A percentile compares a stretch with the other conserved stretches of the same genome.
Evolutionary conservation across 2,888 invertebrate species (phyloP).

Genomic region (Margaritifera margaritifera): DNA sequence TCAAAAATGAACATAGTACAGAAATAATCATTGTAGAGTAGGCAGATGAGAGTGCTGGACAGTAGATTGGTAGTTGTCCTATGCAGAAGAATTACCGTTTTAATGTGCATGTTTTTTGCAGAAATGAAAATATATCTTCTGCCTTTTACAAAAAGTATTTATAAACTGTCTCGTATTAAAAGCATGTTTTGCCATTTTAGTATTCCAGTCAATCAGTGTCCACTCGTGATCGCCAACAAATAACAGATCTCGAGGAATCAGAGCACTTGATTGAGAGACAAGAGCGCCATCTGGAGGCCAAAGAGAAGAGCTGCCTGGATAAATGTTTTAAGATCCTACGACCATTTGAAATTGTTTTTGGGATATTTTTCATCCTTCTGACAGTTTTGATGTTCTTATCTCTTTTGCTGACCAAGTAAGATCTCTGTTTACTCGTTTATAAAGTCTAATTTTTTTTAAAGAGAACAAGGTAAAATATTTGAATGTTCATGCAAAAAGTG

Average conservation of each 20-base stretch:
- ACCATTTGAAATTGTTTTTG: constrained; percentile 71
- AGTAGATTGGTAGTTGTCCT: no score
- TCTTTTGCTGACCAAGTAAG: constrained; percentile 72
- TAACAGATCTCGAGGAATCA: constrained; percentile 69
- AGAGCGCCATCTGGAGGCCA: constrained; percentile 63
- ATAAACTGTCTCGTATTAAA: neutral
- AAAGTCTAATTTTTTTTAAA: no score
- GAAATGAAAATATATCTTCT: no score
- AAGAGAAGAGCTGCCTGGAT: constrained; percentile 60
- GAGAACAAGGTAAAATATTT: no score
- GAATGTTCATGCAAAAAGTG: no score
- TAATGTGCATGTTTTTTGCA: no score
- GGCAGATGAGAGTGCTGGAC: no score
- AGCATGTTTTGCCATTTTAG: constrained; percentile 32
- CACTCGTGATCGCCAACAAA: constrained; percentile 50
- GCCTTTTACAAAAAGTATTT: no score
- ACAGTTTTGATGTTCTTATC: constrained; percentile 71
- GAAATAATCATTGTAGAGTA: no score
- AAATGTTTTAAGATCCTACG: constrained; percentile 66
- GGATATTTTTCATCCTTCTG: constrained; percentile 64
- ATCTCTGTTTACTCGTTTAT: neutral
- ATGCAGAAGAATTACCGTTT: no score
- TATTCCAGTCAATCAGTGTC: constrained; percentile 53
- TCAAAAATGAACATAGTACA: no score
- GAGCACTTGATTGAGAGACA: constrained; percentile 66